Base-by-base conservation (phyloP, 1,140 invertebrate species). In the Aphelenchoides fujianensis region DNA sequence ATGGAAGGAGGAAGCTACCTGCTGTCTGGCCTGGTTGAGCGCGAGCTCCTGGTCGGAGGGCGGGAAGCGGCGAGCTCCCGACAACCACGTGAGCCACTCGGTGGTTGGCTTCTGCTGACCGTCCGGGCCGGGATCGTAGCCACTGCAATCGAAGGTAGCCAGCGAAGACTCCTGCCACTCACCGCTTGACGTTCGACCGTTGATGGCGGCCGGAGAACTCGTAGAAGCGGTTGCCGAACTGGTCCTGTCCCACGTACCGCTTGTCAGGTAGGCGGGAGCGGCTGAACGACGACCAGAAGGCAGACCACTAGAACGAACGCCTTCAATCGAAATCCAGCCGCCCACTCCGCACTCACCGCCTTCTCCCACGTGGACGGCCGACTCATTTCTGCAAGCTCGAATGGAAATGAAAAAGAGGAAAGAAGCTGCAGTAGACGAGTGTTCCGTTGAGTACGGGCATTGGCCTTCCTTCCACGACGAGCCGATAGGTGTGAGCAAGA, bases 21-120 rank as follows among this genome's bases (percentile, higher is more conserved):
- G 79, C 63, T 80, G 79, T n/a, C 67, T 41, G 23, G 64, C 41
- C 27, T 67, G 30, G 62, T 80, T 80, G 28, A 80, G 30, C 9
- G 35, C 52, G 54, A 80, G 73, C 63, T 80, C 79, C 32, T 76
- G 23, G 55, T 76, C 74, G 23, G 72, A 74, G 34, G 79, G 79
- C 30, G 79, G 79, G 52, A 81, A 75, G 57, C 76, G 68, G 16
- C 74, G 64, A 64, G 74, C 78, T 12, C 78, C 78, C 55, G 70
- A 76, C 23, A 80, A 48, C 78, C 78, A 80, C 3, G 79, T 55
- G 54, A 71, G 66, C 79, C 79, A 80, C 68, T 80, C 79, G 9
- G 81, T 31, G 28, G 59, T 48, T 5, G 79, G 79, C 35, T 64
- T 41, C n/a, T 71, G 16, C 28, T 68, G 35, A n/a, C n/a, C n/a